Conservation (phyloP, 2,113 vertebrate genomes). For the Clarias gariepinus region DNA sequence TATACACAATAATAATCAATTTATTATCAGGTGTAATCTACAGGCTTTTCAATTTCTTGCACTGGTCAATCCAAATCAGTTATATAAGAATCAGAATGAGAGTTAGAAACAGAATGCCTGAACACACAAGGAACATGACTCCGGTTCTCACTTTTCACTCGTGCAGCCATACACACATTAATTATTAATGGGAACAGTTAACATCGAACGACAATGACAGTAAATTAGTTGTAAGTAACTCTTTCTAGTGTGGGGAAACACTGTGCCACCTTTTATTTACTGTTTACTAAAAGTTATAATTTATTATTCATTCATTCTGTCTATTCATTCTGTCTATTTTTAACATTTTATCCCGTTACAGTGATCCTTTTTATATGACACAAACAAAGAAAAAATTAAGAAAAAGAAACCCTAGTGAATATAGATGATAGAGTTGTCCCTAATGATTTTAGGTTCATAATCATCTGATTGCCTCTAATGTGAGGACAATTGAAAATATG, state of each 20-base stretch:
- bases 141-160: not conserved
- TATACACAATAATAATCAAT: not conserved
- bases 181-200: not conserved
- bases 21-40: not conserved
- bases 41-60: not conserved
- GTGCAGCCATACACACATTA: not conserved
- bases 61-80: not conserved
- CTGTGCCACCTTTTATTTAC: not conserved
- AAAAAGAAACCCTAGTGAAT: not conserved
- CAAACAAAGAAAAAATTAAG: not conserved
- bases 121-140: not conserved
- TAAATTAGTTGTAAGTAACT: not conserved
- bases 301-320: not conserved
- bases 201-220: not conserved
- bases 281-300: not conserved
- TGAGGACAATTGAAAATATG: not conserved
- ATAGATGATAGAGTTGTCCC: not conserved
- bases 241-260: not conserved
- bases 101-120: not conserved
- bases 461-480: not conserved
- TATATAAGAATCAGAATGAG: not conserved
- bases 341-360: not conserved
- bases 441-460: not conserved
- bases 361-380: not conserved
- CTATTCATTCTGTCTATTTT: not conserved